Evolutionary conservation across 2,888 invertebrate species (phyloP).

Genomic region (Thera obeliscata): DNA sequence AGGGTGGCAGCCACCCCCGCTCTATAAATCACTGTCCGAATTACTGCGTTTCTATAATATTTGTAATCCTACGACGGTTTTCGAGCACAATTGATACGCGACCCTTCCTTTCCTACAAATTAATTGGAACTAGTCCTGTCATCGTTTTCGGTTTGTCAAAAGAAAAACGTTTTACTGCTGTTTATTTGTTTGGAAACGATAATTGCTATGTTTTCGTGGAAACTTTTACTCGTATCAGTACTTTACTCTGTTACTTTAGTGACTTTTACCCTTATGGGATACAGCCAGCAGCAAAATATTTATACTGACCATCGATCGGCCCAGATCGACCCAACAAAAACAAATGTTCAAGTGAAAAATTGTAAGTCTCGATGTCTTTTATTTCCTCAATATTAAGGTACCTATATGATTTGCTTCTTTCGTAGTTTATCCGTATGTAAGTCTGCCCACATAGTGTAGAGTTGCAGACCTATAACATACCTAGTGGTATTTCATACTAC

Average conservation of each 20-base stretch:
- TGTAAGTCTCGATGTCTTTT: too few species aligned
- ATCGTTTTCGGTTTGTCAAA: conserved; percentile 54
- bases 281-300: neutral
- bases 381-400: too few species aligned
- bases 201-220: conserved; percentile 20
- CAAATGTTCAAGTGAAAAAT: too few species aligned
- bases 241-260: conserved; percentile 7
- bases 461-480: too few species aligned
- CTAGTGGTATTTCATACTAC: too few species aligned
- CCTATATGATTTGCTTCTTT: too few species aligned
- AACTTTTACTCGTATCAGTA: conserved; percentile 18
- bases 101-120: conserved; percentile 58
- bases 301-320: too few species aligned
- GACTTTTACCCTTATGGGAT: neutral
- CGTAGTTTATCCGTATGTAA: too few species aligned
- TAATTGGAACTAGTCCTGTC: conserved; percentile 69
- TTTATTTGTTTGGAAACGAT: conserved; percentile 19
- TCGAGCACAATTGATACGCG: conserved; percentile 65
- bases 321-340: too few species aligned
- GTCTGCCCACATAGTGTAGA: too few species aligned
- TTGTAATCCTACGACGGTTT: conserved; percentile 73
- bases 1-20: conserved; percentile 79
- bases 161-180: conserved; percentile 29
- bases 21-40: conserved; percentile 84
- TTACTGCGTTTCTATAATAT: conserved; percentile 81